phyloP scores from a whole-genome alignment of 1,140 invertebrate genomes.

The Dreissena rostriformis region DNA sequence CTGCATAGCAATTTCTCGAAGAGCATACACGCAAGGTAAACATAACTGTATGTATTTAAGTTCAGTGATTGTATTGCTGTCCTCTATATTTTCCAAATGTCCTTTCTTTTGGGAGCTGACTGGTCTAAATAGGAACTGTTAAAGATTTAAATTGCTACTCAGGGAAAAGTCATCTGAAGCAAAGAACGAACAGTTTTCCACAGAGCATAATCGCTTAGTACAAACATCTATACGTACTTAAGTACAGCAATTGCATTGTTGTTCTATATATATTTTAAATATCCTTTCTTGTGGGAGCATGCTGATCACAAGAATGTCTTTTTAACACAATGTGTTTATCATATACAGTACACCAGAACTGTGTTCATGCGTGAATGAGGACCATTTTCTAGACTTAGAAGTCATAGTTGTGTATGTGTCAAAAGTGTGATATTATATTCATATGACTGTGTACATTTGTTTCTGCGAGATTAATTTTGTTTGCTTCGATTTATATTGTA shows the following conservation, averaged over 20 bases:
- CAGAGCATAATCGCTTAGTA: background rate
- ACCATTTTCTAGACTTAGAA: too few species aligned
- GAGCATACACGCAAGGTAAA: background rate
- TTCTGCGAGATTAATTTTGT: too few species aligned
- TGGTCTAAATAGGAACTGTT: background rate
- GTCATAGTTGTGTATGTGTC: too few species aligned
- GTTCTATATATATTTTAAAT: background rate
- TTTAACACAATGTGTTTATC: too few species aligned
- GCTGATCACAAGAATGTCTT: too few species aligned
- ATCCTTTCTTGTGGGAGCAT: background rate
- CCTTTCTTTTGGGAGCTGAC: background rate
- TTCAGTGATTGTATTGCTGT: conserved; percentile 12
- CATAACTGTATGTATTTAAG: conserved; percentile 11
- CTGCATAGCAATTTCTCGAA: background rate
- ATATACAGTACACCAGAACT: too few species aligned
- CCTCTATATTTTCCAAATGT: background rate
- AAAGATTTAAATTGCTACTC: conserved; percentile 20
- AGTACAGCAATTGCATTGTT: background rate
- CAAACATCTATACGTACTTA: background rate
- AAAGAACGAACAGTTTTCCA: background rate
- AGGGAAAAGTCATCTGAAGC: conserved; percentile 31
- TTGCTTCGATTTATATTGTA: too few species aligned
- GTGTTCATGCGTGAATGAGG: too few species aligned
- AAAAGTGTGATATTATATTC: too few species aligned
- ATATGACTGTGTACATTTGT: too few species aligned